phyloP scores from a whole-genome alignment of 2,888 invertebrate species.

The Aleiodes testaceus region DNA sequence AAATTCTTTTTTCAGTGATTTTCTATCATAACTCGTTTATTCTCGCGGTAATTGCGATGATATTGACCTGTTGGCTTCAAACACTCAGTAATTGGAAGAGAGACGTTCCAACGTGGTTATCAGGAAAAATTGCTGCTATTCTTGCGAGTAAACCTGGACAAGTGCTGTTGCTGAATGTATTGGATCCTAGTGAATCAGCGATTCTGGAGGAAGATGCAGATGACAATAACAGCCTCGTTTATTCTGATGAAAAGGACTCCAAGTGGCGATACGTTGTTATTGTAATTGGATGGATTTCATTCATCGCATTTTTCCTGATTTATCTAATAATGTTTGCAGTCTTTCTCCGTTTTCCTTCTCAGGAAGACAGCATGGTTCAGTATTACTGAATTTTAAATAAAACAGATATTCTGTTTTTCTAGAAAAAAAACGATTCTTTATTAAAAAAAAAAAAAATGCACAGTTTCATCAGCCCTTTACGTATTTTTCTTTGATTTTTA shows the following conservation, averaged over 20 bases:
- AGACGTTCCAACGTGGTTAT: slow-evolving; percentile 60
- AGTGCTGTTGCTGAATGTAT: slow-evolving; percentile 58
- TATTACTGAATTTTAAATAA: too few relatives aligned
- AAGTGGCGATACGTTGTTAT: slow-evolving; percentile 59
- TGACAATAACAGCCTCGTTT: slow-evolving; percentile 56
- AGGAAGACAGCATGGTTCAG: too few relatives aligned
- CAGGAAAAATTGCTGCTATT: slow-evolving; percentile 50
- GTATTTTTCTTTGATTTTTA: slow-evolving; percentile 4
- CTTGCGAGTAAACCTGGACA: slow-evolving; percentile 62
- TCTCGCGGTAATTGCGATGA: slow-evolving; percentile 54
- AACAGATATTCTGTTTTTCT: neutral
- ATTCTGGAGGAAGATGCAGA: slow-evolving; percentile 56
- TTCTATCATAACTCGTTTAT: slow-evolving; percentile 62
- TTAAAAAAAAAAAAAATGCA: slow-evolving; percentile 9
- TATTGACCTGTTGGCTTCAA: slow-evolving; percentile 51
- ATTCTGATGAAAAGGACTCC: slow-evolving; percentile 41
- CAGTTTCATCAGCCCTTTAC: slow-evolving; percentile 12
- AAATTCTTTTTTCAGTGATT: slow-evolving; percentile 58
- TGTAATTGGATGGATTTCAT: slow-evolving; percentile 61
- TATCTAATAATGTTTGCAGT: slow-evolving; percentile 58
- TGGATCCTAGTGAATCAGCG: slow-evolving; percentile 62
- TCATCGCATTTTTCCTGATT: slow-evolving; percentile 52
- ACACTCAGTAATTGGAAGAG: slow-evolving; percentile 53
- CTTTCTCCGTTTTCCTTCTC: slow-evolving; percentile 51
- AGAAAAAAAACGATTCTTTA: slow-evolving; percentile 13